These are phyloP conservation scores for Caiman crocodilus DNA, from an alignment of 2,797 vertebrate species.

Conservation along the genomic window DNA sequence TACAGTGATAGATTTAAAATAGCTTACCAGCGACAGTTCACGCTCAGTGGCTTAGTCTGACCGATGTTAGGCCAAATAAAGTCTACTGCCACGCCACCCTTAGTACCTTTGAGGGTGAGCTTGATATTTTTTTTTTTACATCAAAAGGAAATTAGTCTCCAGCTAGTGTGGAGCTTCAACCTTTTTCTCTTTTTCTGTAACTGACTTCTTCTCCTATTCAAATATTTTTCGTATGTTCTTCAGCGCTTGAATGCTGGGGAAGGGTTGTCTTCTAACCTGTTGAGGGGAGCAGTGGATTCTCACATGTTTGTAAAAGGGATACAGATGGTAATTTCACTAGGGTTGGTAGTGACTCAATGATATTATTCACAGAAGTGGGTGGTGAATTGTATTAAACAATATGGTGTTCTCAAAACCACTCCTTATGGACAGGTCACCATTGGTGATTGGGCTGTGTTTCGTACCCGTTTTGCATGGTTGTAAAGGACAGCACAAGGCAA, in stretches of 20 bases:
- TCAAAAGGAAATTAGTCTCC: not conserved
- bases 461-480: not conserved
- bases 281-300: not conserved
- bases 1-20: constrained; percentile 37
- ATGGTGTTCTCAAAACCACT: not conserved
- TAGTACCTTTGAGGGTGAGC: not conserved
- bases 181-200: constrained; percentile 4
- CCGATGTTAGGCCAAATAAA: not conserved
- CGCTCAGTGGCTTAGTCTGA: not conserved
- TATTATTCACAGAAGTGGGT: not conserved
- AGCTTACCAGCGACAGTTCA: constrained; percentile 35
- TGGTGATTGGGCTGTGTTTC: not conserved
- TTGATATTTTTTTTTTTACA: not conserved
- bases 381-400: not conserved
- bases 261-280: not conserved
- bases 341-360: not conserved
- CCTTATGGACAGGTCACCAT: not conserved
- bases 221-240: not conserved
- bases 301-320: not conserved
- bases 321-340: not conserved
- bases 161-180: not conserved
- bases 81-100: not conserved
- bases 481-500: not conserved
- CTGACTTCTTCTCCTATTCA: not conserved
- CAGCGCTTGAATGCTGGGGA: not conserved